Conservation (phyloP, 2,113 vertebrate genomes). For the Buteo buteo region DNA sequence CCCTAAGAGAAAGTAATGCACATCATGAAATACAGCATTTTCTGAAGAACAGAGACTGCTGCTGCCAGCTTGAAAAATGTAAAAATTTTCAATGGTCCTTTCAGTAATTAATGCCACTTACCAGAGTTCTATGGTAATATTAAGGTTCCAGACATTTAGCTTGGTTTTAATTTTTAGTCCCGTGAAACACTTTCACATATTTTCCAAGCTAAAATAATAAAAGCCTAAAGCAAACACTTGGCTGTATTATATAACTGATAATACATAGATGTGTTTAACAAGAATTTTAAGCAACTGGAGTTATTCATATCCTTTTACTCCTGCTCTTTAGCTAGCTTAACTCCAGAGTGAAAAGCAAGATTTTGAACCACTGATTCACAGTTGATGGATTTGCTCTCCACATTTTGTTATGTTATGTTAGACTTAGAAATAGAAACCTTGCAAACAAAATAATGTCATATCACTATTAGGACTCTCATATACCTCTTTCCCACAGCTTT, state of each 20-base stretch:
- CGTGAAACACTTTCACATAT: not conserved
- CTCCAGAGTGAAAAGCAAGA: not conserved
- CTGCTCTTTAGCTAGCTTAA: not conserved
- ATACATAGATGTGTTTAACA: not conserved
- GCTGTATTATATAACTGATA: not conserved
- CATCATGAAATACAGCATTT: not conserved
- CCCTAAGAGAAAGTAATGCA: not conserved
- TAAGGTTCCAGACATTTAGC: not conserved
- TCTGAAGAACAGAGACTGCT: not conserved
- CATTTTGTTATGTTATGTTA: not conserved
- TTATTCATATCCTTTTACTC: not conserved
- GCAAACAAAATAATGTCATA: not conserved
- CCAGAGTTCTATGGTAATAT: not conserved
- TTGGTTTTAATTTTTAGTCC: not conserved
- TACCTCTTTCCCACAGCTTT: not conserved
- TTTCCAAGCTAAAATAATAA: not conserved
- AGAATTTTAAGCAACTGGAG: not conserved
- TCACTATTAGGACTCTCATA: not conserved
- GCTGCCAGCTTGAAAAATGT: not conserved
- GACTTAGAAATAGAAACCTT: not conserved
- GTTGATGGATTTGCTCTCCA: not conserved
- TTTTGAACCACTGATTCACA: not conserved
- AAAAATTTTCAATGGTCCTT: not conserved
- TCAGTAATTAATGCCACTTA: not conserved
- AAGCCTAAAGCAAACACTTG: not conserved